These are phyloP conservation scores for Aquatica leii DNA, from an alignment of 2,888 invertebrate genomes.

Conservation along the genomic window DNA sequence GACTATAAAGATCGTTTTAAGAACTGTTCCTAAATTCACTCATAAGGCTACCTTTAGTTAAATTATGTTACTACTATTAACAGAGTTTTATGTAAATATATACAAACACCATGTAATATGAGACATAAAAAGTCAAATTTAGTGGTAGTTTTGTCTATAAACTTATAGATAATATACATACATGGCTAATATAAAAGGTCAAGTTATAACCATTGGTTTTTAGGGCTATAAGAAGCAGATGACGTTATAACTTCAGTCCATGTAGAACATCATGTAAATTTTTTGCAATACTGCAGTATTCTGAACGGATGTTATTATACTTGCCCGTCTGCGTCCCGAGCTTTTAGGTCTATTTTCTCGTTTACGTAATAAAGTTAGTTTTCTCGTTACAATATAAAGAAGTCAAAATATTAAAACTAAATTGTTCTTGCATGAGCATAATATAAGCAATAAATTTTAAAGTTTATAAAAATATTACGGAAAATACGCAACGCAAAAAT, in stretches of 20 bases:
- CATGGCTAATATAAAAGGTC: conserved; percentile 24
- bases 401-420: background rate
- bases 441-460: too few species aligned
- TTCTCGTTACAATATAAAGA: conserved; percentile 16
- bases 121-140: background rate
- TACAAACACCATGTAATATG: too few species aligned
- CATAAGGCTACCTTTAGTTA: background rate
- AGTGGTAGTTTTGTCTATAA: conserved; percentile 9
- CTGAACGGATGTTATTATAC: conserved; percentile 38
- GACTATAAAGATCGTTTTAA: background rate
- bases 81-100: too few species aligned
- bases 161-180: conserved; percentile 20
- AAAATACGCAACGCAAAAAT: background rate
- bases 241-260: conserved; percentile 41
- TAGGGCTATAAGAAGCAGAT: conserved; percentile 41
- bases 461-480: too few species aligned
- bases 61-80: background rate
- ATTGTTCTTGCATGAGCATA: background rate
- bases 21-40: background rate
- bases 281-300: conserved; percentile 46
- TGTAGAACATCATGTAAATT: conserved; percentile 44
- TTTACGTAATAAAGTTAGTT: conserved; percentile 29
- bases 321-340: conserved; percentile 19
- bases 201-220: conserved; percentile 36
- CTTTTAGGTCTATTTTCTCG: conserved; percentile 18